phyloP scores from a whole-genome alignment of 2,797 vertebrate genomes.

The Betta splendens region DNA sequence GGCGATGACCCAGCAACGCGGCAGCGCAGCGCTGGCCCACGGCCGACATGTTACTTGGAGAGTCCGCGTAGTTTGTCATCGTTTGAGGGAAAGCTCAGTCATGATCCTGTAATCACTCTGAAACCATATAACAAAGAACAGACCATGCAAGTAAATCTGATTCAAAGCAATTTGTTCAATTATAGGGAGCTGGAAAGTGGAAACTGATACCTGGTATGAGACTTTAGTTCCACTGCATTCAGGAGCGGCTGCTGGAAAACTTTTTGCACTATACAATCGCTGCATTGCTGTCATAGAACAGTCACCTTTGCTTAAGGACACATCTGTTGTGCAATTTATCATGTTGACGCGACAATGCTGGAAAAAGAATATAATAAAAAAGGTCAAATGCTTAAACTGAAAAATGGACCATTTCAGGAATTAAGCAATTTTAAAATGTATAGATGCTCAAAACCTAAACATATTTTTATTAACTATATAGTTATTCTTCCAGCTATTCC shows the following conservation, averaged over 20 bases:
- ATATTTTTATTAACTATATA: too few relatives aligned
- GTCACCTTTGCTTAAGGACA: conserved; percentile 17
- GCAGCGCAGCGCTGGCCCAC: conserved; percentile 29
- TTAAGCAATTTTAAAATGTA: too few relatives aligned
- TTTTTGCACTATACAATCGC: conserved; percentile 22
- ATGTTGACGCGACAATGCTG: conserved; percentile 1
- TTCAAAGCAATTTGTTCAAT: conserved; percentile 80
- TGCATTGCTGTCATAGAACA: conserved; percentile 21
- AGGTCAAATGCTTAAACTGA: too few relatives aligned
- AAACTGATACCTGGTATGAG: conserved; percentile 73
- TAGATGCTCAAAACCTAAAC: too few relatives aligned
- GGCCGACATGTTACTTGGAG: conserved; percentile 46
- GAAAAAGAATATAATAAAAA: conserved; percentile 1
- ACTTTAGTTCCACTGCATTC: conserved; percentile 65
- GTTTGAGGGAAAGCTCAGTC: conserved; percentile 61
- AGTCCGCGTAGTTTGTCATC: conserved; percentile 73
- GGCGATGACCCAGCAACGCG: conserved; percentile 34
- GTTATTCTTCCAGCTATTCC: too few relatives aligned
- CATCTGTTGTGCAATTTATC: conserved; percentile 24
- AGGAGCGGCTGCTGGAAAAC: conserved; percentile 64
- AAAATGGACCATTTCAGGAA: too few relatives aligned
- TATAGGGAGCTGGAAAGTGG: conserved; percentile 75
- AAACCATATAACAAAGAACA: conserved; percentile 73
- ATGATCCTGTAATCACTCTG: conserved; percentile 72
- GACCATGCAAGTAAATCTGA: conserved; percentile 71